These are phyloP conservation scores for Byasa hedistus DNA, from an alignment of 2,888 invertebrate species.

Conservation along the genomic window DNA sequence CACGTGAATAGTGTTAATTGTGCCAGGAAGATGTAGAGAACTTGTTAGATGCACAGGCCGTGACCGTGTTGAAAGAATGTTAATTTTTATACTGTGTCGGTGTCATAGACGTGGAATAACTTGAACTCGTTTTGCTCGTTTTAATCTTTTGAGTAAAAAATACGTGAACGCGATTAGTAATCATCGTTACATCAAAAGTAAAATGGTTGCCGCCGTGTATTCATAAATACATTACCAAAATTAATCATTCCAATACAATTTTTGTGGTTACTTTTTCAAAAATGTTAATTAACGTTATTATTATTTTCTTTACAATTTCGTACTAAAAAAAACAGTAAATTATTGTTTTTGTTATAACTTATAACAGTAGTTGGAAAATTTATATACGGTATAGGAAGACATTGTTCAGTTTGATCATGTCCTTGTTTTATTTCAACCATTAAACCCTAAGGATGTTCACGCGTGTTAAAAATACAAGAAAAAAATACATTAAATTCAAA, in stretches of 20 bases:
- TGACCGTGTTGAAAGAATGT: background rate
- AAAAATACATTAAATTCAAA: constrained; percentile 46
- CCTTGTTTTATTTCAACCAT: background rate
- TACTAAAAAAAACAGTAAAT: no score
- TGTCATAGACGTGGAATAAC: background rate
- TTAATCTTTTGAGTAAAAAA: background rate
- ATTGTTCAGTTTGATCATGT: background rate
- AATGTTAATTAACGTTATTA: no score
- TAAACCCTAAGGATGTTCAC: constrained; percentile 2
- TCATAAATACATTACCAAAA: no score
- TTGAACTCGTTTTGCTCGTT: background rate
- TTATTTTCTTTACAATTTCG: no score
- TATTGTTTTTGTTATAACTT: no score
- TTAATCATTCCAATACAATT: no score
- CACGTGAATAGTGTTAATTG: constrained; percentile 22
- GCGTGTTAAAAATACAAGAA: background rate
- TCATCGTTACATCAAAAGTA: background rate
- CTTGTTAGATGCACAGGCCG: constrained; percentile 7
- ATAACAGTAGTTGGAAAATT: no score
- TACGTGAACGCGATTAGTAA: background rate
- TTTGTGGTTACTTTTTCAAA: no score
- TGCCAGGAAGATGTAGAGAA: background rate
- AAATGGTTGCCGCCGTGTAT: no score
- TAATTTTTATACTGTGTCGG: background rate
- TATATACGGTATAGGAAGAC: background rate